phyloP scores from a whole-genome alignment of 2,797 vertebrate genomes.

The Onychomys leucogaster region DNA sequence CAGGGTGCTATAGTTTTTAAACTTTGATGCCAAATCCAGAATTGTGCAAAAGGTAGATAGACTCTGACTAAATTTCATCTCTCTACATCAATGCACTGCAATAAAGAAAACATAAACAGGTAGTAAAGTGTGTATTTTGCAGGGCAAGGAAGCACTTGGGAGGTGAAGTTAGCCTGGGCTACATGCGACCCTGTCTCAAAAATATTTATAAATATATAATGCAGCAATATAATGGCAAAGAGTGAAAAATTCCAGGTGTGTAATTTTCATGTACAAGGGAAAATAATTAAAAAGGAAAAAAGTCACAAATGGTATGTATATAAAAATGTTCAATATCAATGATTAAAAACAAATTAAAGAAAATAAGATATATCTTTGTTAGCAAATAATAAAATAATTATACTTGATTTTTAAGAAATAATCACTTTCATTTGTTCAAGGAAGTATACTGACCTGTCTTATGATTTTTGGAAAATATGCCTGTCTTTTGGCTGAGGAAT shows the following conservation, averaged over 20 bases:
- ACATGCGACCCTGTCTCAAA: neutral
- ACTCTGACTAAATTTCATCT: conserved; percentile 15
- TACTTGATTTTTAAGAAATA: conserved; percentile 20
- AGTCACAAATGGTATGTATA: neutral
- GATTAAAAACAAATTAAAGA: neutral
- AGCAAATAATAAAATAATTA: neutral
- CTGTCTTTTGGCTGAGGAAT: conserved; percentile 14
- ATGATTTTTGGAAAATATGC: conserved; percentile 21
- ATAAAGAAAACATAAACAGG: neutral
- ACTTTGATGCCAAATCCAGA: neutral
- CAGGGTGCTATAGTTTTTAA: neutral
- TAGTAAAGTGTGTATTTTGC: neutral
- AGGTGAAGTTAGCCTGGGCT: neutral
- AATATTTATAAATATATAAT: neutral
- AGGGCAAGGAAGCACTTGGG: neutral
- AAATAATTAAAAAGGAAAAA: conserved; percentile 18
- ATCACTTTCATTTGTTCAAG: neutral
- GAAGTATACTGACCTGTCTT: neutral
- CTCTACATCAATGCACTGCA: neutral
- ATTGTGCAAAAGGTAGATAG: neutral
- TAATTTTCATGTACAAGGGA: neutral
- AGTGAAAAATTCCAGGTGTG: neutral
- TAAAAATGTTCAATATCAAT: conserved; percentile 14
- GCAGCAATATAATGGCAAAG: neutral
- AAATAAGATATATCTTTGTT: neutral